Conservation (phyloP, 2,113 vertebrate genomes). For the Pontoporia blainvillei region DNA sequence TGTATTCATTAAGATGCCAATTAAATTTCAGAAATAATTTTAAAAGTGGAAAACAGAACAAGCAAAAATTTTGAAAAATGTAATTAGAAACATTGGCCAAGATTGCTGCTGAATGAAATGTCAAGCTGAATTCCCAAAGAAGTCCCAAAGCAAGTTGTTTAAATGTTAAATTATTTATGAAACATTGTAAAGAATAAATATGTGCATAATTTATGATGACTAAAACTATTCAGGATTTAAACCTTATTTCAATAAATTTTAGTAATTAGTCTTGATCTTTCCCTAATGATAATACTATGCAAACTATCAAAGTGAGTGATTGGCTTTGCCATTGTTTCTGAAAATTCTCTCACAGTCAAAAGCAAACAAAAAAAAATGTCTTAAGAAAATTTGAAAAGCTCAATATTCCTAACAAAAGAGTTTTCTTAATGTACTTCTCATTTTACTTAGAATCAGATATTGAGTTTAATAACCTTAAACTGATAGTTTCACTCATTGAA, state of each 20-base stretch:
- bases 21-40: conserved; percentile 70
- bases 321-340: not conserved
- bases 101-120: conserved; percentile 32
- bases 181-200: conserved; percentile 55
- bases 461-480: not conserved
- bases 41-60: conserved; percentile 50
- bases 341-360: not conserved
- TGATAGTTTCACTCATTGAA: not conserved
- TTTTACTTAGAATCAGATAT: not conserved
- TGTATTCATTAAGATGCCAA: conserved; percentile 66
- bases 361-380: not conserved
- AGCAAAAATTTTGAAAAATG: conserved; percentile 58
- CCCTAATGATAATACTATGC: not conserved
- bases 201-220: conserved; percentile 25
- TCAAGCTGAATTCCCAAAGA: conserved; percentile 42
- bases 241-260: not conserved
- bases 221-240: conserved; percentile 35
- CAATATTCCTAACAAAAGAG: not conserved
- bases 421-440: not conserved
- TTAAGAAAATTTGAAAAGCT: not conserved
- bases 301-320: not conserved
- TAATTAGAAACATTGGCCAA: conserved; percentile 48
- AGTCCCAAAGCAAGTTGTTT: not conserved
- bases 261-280: conserved; percentile 41
- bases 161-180: conserved; percentile 52